phyloP scores from a whole-genome alignment of 2,113 vertebrate species.

The Austrofundulus limnaeus region DNA sequence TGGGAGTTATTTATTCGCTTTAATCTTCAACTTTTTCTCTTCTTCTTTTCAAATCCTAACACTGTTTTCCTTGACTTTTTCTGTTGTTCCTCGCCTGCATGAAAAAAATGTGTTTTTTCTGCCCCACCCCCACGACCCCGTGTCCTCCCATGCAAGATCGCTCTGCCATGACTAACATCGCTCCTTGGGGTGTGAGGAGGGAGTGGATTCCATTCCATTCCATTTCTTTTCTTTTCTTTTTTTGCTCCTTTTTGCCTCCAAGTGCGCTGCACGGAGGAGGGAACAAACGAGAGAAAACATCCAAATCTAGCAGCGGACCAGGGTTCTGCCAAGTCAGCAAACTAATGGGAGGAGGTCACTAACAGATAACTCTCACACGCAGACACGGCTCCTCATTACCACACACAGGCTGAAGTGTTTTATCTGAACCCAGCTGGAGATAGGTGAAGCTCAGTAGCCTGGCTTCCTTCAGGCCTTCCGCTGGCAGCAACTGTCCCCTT shows the following conservation, averaged over 20 bases:
- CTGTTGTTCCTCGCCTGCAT: conserved; percentile 26
- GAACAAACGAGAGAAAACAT: conserved; percentile 47
- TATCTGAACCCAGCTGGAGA: conserved; percentile 41
- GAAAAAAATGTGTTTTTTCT: conserved; percentile 37
- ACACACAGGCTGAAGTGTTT: conserved; percentile 64
- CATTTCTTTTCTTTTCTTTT: neutral
- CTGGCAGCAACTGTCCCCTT: conserved; percentile 17
- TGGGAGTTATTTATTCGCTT: conserved; percentile 22
- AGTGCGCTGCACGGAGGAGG: conserved; percentile 7
- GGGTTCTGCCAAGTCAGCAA: conserved; percentile 48
- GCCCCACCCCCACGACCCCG: conserved; percentile 32
- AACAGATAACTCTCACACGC: conserved; percentile 39
- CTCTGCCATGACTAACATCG: conserved; percentile 48
- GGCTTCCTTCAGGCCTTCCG: conserved; percentile 23
- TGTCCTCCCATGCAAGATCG: conserved; percentile 52
- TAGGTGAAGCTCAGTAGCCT: conserved; percentile 16
- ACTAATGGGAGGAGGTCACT: conserved; percentile 52
- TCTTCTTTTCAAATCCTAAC: neutral
- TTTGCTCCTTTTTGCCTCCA: conserved; percentile 15
- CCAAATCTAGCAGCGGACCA: conserved; percentile 42
- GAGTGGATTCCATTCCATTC: conserved; percentile 35
- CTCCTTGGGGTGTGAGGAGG: conserved; percentile 40
- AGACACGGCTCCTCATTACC: conserved; percentile 46
- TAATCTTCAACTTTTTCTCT: neutral
- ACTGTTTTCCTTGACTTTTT: conserved; percentile 15